phyloP scores from a whole-genome alignment of 2,113 vertebrate genomes.

The Eleginops maclovinus region DNA sequence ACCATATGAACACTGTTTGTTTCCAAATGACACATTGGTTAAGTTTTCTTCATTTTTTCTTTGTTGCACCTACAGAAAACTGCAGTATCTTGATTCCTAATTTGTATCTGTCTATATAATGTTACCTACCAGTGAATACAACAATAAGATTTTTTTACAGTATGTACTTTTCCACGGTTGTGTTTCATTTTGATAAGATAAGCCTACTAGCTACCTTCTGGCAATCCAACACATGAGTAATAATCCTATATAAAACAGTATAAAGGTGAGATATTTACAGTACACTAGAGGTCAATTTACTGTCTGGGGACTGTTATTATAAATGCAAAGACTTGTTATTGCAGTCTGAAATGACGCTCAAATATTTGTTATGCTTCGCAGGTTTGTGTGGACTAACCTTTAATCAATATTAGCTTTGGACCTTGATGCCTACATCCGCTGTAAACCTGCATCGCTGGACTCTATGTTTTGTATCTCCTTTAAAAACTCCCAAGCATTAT shows the following conservation, averaged over 20 bases:
- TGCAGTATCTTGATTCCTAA: no score
- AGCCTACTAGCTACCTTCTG: no score
- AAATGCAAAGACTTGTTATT: not conserved
- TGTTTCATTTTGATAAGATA: not conserved
- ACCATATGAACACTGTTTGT: no score
- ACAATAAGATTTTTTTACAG: no score
- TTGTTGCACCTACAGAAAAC: no score
- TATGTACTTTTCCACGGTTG: no score
- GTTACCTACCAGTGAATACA: no score
- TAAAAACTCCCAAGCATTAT: not conserved
- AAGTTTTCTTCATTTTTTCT: no score
- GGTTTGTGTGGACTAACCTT: conserved; percentile 12
- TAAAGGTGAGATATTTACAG: not conserved
- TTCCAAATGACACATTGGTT: no score
- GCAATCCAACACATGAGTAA: not conserved
- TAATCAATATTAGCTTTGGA: not conserved
- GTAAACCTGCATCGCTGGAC: not conserved
- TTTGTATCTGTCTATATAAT: no score
- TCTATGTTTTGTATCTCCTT: not conserved
- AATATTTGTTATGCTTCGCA: not conserved
- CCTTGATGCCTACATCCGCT: not conserved
- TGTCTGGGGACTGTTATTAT: not conserved
- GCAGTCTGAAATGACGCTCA: not conserved
- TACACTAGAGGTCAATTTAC: not conserved
- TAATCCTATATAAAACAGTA: not conserved